A percentile compares a stretch with the other conserved stretches of the same genome.
These are phyloP conservation scores for Psophia crepitans DNA, from an alignment of 2,113 vertebrate genomes.

Conservation along the genomic window DNA sequence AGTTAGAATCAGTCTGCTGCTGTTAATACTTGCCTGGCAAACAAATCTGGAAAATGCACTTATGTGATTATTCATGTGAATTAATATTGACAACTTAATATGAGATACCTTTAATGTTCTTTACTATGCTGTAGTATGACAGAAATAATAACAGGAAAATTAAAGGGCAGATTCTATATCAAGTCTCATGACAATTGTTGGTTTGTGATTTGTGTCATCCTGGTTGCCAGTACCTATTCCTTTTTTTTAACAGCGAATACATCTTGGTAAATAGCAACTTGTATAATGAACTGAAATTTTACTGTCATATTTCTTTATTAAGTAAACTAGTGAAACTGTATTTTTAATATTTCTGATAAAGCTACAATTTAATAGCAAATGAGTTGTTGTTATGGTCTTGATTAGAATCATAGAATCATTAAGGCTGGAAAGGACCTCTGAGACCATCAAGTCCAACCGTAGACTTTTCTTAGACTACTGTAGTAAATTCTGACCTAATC, in stretches of 20 bases:
- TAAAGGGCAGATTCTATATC: not conserved
- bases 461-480: not conserved
- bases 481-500: not conserved
- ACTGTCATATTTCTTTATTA: not conserved
- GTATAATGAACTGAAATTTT: not conserved
- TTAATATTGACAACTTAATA: not conserved
- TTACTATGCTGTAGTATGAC: not conserved
- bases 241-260: not conserved
- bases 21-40: not conserved
- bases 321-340: not conserved
- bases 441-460: too few species aligned
- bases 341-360: not conserved
- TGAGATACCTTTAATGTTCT: not conserved
- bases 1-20: not conserved
- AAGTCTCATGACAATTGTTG: not conserved
- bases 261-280: not conserved
- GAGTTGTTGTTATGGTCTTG: not conserved
- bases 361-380: not conserved
- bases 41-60: not conserved
- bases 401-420: too few species aligned
- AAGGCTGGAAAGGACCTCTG: too few species aligned
- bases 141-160: not conserved
- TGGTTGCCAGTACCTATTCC: not conserved
- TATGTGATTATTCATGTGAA: not conserved
- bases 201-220: not conserved